Base-by-base conservation (phyloP, 2,113 vertebrate genomes). In the Campylorhamphus procurvoides region DNA sequence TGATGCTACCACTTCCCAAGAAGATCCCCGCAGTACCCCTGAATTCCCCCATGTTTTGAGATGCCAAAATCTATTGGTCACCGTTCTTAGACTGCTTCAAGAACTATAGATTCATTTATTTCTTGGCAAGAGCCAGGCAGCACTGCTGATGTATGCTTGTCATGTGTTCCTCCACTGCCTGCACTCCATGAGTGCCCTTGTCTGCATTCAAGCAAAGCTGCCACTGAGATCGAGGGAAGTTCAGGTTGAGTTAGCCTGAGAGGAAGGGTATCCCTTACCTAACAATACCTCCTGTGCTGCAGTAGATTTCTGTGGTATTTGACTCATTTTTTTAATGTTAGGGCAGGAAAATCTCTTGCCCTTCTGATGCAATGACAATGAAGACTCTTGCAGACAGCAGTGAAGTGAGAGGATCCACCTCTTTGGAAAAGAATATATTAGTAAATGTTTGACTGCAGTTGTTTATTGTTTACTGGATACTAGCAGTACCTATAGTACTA, bases 161-260 rank as follows among this genome's bases (percentile, higher is more conserved):
- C 27, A 24, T 7, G 3, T 0, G 0, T 50, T 83, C 10, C 29
- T 55, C 33, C 0, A 0, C 12, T 76, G 35, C 49, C 31, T 72
- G 56, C 1, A 0, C 47, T 53, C 39, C 10, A 18, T 52, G 67
- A 40, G 50, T 76, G 62, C 68, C 89, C 22, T 24, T 29, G 40
- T 40, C 50, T 16, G 0, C 16, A 29, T 14, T 23, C 42, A 25
- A 82, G 52, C 67, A 79, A 64, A 81, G 69, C 25, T 81, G 40
- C 60, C 53, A 23, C 58, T 74, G 72, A 89, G 76, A 91, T 66
- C 28, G 62, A 64, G 35, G n/a, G 39, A 63, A 86, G 24, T 80
- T 94, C 72, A 81, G 31, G 58, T 60, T 78, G 69, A 67, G 62
- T 81, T 92, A 8, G 24, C 56, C 56, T 89, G 62, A 95, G 81